Evolutionary conservation across 2,113 vertebrate genomes (phyloP).

Genomic region (Microtus montanus): DNA sequence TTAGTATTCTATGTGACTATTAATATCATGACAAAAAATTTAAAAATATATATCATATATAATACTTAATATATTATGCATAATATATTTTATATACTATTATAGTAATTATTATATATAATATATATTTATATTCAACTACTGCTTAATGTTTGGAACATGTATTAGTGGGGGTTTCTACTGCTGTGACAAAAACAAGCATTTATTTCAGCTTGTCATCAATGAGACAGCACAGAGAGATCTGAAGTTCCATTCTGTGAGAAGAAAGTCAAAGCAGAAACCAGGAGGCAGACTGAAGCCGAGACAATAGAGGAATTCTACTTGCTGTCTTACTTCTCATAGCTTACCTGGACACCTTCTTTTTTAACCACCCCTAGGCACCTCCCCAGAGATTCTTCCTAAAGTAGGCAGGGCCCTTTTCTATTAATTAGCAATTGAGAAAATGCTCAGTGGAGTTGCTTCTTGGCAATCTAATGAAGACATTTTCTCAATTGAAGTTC

Average conservation of each 20-base stretch:
- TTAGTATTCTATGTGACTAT: no score
- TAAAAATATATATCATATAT: no score
- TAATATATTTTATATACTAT: no score
- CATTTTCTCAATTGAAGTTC: neutral
- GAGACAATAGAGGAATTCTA: accelerated
- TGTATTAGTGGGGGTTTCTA: neutral
- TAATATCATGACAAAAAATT: no score
- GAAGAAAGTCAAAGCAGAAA: neutral
- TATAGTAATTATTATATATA: no score
- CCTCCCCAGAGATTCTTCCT: neutral
- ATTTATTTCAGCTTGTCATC: neutral
- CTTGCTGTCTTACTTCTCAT: neutral
- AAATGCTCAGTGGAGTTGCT: neutral
- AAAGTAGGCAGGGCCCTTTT: neutral
- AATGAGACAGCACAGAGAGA: neutral
- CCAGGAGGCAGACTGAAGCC: neutral
- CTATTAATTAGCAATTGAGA: neutral
- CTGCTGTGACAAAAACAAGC: neutral
- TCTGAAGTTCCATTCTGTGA: neutral
- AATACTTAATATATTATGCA: no score
- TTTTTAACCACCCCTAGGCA: neutral
- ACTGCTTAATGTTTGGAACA: neutral
- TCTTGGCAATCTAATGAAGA: neutral
- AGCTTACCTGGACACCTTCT: neutral
- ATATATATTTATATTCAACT: neutral